Evolutionary conservation across 2,888 invertebrate genomes (phyloP).

Genomic region (Periphyllus acericola): DNA sequence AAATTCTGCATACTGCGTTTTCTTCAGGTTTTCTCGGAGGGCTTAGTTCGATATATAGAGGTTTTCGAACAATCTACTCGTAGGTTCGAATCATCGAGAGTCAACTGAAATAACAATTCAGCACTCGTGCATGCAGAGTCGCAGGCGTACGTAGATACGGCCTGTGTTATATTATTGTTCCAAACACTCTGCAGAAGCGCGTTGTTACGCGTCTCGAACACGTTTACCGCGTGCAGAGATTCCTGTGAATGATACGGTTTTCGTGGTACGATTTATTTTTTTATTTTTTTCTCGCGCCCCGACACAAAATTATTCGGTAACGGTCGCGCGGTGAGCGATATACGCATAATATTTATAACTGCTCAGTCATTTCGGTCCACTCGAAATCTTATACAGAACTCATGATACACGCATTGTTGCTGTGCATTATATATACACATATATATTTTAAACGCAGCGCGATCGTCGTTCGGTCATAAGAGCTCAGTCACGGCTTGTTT

Average conservation of each 20-base stretch:
- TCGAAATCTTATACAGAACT: conserved; percentile 18
- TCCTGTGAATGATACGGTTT: background rate
- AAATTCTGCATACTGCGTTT: too few relatives aligned
- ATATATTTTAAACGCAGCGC: background rate
- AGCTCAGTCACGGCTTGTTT: conserved; percentile 45
- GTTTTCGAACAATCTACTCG: too few relatives aligned
- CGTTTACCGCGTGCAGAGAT: background rate
- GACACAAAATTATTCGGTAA: conserved; percentile 26
- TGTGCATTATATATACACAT: background rate
- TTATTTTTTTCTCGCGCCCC: background rate
- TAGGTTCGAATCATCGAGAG: too few relatives aligned
- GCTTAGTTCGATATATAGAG: too few relatives aligned
- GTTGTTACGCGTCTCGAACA: too few relatives aligned
- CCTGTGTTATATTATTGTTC: too few relatives aligned
- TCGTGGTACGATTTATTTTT: too few relatives aligned
- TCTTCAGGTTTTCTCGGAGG: too few relatives aligned
- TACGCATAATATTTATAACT: background rate
- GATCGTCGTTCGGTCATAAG: background rate
- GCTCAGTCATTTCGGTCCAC: conserved; percentile 31
- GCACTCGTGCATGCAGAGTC: too few relatives aligned
- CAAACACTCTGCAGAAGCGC: too few relatives aligned
- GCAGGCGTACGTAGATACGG: too few relatives aligned
- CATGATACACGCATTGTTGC: background rate
- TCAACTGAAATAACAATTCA: background rate
- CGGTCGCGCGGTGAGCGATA: background rate